phyloP scores from a whole-genome alignment of 2,888 invertebrate species.

The Erebia aethiops region DNA sequence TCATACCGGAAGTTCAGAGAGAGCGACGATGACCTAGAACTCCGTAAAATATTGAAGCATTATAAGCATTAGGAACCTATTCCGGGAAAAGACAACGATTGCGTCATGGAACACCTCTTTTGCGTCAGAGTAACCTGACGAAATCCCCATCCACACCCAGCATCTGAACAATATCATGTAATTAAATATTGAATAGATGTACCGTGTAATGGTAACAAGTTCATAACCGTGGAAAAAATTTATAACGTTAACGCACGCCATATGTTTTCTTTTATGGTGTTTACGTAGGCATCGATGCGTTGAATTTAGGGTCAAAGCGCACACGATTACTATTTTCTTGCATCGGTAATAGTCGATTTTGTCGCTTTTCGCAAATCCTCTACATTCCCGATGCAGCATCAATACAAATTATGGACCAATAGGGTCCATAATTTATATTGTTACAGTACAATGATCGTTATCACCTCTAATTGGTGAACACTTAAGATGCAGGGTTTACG shows the following conservation, averaged over 20 bases:
- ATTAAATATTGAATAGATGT: slow-evolving; percentile 10
- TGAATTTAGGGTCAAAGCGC: slow-evolving; percentile 31
- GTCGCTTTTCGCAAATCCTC: neutral
- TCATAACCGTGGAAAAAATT: slow-evolving; percentile 13
- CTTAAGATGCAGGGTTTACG: too few species aligned
- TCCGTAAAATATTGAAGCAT: neutral
- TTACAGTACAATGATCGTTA: too few species aligned
- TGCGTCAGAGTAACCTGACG: slow-evolving; percentile 7
- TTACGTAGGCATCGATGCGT: neutral
- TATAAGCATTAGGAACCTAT: neutral
- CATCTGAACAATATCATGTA: slow-evolving; percentile 6
- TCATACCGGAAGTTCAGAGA: too few species aligned
- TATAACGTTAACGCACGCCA: slow-evolving; percentile 15
- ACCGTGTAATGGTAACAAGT: slow-evolving; percentile 8
- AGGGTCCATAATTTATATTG: too few species aligned
- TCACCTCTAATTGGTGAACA: too few species aligned
- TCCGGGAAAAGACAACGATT: neutral
- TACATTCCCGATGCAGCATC: too few species aligned
- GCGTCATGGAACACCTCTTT: neutral
- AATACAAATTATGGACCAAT: too few species aligned
- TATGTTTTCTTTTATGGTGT: slow-evolving; percentile 5
- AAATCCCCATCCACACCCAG: neutral
- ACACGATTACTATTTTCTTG: neutral
- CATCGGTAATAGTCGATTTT: neutral
- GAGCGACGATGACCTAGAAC: neutral